These are phyloP conservation scores for Fundulus diaphanus DNA, from an alignment of 2,797 vertebrate genomes.

Conservation along the genomic window DNA sequence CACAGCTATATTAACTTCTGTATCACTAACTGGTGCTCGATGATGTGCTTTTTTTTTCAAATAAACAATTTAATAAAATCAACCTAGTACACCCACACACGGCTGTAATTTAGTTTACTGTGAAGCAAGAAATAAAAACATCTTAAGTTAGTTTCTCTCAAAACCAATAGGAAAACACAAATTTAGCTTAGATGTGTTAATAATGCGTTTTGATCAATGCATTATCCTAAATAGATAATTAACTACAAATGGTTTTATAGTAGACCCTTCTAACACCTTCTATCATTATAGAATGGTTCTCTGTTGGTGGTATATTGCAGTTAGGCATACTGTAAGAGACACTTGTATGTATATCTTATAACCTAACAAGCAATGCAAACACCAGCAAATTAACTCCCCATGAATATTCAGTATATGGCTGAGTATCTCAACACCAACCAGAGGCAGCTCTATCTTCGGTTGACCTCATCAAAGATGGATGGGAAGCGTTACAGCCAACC, in stretches of 20 bases:
- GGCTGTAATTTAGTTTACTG: too few species aligned
- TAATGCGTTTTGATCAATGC: neutral
- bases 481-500: conserved; percentile 19
- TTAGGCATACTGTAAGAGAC: neutral
- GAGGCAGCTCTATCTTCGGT: conserved; percentile 4
- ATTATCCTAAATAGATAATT: neutral
- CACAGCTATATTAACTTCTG: neutral
- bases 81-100: too few species aligned
- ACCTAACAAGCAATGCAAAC: conserved; percentile 6
- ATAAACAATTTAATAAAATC: too few species aligned
- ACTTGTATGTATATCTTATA: neutral
- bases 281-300: neutral
- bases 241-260: neutral
- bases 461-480: conserved; percentile 37
- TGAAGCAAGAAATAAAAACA: too few species aligned
- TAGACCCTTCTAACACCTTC: neutral
- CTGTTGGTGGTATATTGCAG: neutral
- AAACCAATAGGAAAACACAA: neutral
- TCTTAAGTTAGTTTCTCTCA: too few species aligned
- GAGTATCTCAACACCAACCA: neutral
- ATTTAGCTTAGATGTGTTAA: neutral
- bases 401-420: neutral
- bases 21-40: too few species aligned
- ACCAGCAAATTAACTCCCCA: neutral
- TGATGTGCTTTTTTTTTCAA: too few species aligned